Conservation (phyloP, 2,888 invertebrate genomes). For the Polydrusus tereticollis region DNA sequence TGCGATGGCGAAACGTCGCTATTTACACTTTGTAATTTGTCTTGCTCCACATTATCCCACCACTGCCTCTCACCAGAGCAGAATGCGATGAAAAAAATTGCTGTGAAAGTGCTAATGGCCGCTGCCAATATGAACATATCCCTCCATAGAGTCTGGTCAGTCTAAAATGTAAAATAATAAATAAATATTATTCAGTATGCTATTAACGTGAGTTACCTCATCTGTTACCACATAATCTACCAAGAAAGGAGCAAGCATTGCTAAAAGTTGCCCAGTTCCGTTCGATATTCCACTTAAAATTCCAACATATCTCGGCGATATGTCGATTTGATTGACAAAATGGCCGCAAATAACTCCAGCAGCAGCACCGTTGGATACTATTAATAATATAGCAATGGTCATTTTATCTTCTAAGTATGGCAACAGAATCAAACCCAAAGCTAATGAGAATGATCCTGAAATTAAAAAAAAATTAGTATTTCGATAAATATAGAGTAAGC, state of each 20-base stretch:
- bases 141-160: constrained; percentile 70
- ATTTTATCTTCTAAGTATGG: constrained; percentile 33
- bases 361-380: constrained; percentile 4
- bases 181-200: not conserved
- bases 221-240: constrained; percentile 44
- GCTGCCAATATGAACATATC: constrained; percentile 81
- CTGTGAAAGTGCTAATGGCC: constrained; percentile 76
- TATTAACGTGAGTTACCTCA: constrained; percentile 24
- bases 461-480: not conserved
- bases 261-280: constrained; percentile 43
- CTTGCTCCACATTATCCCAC: constrained; percentile 39
- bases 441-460: constrained; percentile 31
- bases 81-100: constrained; percentile 77
- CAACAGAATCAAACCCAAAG: constrained; percentile 22
- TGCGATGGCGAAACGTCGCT: not conserved
- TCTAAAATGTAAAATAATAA: constrained; percentile 35
- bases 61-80: constrained; percentile 55
- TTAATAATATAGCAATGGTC: constrained; percentile 29
- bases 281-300: constrained; percentile 40
- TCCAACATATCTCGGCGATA: constrained; percentile 42
- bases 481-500: not conserved
- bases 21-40: constrained; percentile 1
- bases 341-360: constrained; percentile 32
- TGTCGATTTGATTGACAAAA: constrained; percentile 40
- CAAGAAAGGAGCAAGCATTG: constrained; percentile 45